Conservation (phyloP, 2,888 invertebrate genomes). For the Aleiodes leptofemur region DNA sequence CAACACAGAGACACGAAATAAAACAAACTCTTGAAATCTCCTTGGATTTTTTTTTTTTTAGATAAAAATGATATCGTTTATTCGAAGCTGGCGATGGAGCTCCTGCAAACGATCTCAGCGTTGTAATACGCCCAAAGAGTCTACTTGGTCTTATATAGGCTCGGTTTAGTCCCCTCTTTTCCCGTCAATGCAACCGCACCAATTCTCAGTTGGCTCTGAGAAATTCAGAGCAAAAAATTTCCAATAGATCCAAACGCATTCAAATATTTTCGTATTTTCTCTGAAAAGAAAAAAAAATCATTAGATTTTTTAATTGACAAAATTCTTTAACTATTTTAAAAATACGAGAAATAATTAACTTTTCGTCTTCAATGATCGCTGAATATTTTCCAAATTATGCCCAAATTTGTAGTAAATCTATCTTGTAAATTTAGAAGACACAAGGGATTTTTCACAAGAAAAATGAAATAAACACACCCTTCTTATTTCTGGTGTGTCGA, state of each 20-base stretch:
- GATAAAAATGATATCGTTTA: slow-evolving; percentile 49
- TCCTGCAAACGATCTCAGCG: slow-evolving; percentile 63
- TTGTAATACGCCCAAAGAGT: slow-evolving; percentile 54
- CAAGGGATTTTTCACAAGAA: slow-evolving; percentile 14
- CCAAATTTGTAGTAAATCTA: not conserved
- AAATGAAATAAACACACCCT: slow-evolving; percentile 41
- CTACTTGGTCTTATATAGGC: slow-evolving; percentile 62
- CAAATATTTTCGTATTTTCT: not conserved
- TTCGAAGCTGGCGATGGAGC: slow-evolving; percentile 64
- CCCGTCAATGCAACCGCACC: not conserved
- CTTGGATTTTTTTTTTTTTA: not conserved
- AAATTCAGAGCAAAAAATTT: not conserved
- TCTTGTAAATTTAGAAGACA: slow-evolving; percentile 9
- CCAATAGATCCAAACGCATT: not conserved
- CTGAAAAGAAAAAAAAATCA: too few relatives aligned
- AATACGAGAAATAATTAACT: not conserved
- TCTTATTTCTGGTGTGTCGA: slow-evolving; percentile 38
- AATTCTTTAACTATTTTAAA: too few relatives aligned
- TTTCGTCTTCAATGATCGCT: not conserved
- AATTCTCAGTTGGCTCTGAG: not conserved
- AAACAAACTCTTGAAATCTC: slow-evolving; percentile 11
- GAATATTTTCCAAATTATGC: not conserved
- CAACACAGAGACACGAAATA: slow-evolving; percentile 7
- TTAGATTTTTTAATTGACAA: too few relatives aligned
- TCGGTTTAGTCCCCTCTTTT: slow-evolving; percentile 46